Conservation (phyloP, 1,140 invertebrate species). For the Uloborus diversus region DNA sequence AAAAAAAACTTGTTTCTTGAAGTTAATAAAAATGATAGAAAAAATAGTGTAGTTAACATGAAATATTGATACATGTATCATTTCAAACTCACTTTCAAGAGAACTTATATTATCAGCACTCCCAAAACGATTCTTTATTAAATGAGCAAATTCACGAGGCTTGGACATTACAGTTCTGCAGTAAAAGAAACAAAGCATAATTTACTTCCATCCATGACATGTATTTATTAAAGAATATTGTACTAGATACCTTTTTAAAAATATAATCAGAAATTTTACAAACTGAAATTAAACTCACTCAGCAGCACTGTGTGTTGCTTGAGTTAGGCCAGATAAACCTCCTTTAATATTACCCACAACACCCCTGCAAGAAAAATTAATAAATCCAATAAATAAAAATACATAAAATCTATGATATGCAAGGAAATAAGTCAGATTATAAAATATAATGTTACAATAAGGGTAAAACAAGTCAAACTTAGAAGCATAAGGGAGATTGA, state of each 20-base stretch:
- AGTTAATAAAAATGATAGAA: no score
- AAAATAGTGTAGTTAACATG: no score
- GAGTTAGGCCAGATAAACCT: slow-evolving; percentile 55
- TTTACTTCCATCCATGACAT: no score
- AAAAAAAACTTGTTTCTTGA: no score
- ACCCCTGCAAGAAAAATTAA: slow-evolving; percentile 60
- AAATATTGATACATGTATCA: no score
- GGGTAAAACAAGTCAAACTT: no score
- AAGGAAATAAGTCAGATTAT: no score
- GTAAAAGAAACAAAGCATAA: slow-evolving; percentile 9
- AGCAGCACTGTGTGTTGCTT: slow-evolving; percentile 62
- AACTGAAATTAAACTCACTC: slow-evolving; percentile 68
- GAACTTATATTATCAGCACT: slow-evolving; percentile 95
- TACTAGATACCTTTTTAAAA: no score
- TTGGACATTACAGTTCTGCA: slow-evolving; percentile 88
- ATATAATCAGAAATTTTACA: no score
- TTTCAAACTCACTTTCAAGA: slow-evolving; percentile 67
- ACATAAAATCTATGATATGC: background rate
- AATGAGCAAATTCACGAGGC: slow-evolving; percentile 92
- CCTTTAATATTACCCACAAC: slow-evolving; percentile 67
- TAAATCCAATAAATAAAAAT: background rate
- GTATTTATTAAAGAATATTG: background rate
- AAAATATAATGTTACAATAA: no score
- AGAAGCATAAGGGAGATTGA: no score
- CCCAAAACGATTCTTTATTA: slow-evolving; percentile 95